Evolutionary conservation across 2,888 invertebrate genomes (phyloP), one percentile per base, ranked within the genome.

Genomic region (Chloroclysta siterata): DNA sequence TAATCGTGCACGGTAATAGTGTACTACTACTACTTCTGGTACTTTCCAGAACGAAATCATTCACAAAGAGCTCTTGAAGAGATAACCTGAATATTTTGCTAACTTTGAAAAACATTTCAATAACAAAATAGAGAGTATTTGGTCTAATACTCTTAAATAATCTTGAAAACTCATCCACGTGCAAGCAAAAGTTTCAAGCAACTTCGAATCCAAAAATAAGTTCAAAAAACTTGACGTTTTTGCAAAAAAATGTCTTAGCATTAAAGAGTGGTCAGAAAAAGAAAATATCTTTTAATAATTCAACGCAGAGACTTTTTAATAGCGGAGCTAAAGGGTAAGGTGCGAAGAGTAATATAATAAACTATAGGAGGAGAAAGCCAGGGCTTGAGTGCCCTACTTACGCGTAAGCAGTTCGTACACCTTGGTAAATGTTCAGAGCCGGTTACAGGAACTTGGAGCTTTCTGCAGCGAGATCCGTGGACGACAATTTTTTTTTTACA

Each of bases 271-370:
- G 66, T 64, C 70, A 71, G 68, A 73, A 75, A 75, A 74, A 70
- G 71, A 76, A 57, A 78, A 70, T 67, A 68, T 68, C 51, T 77
- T 77, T 77, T 79, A 79, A 78, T 78, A 81, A 81, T 82, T 82
- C 77, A 74, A 72, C 72, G 66, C 75, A 71, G 75, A 65, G 76
- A 79, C 70, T 75, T 81, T 80, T 77, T 78, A 82, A 77, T 78
- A 75, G 78, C 74, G 55, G 60, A 58, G 68, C 63, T 64, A 71
- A 72, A 74, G 73, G 77, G 70, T 70, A 77, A 77, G 76, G 70
- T 67, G 70, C 50, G 62, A 60, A 66, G 66, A 68, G 63, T 62
- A 61, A 71, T 66, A 60, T 70, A 63, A 13, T 11, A 13, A 44
- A 13, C 74, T 74, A 48, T 7, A 29, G 59, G n/a, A 61, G 62